Evolutionary conservation across 2,888 invertebrate genomes (phyloP), one percentile per base, ranked within the genome.

Genomic region (Chymomyza fuscimana): DNA sequence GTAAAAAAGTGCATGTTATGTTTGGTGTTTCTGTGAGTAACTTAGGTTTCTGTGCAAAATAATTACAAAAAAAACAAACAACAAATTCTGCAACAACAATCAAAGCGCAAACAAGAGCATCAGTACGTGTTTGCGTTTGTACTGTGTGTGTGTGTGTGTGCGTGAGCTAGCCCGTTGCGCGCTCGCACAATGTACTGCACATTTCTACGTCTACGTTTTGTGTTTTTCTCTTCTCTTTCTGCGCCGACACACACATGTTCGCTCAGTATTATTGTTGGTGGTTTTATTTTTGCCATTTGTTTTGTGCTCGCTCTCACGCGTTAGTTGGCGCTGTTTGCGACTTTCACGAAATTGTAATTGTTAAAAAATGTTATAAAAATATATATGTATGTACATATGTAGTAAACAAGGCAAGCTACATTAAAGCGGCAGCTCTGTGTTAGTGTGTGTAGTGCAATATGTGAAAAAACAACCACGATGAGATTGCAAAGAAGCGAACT

Each of bases 331-430:
- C 74, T 46, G 40, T 12, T 78, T 70, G 73, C 76, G 72, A 86
- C 86, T 88, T 85, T 85, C 82, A 73, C 83, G 73, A 82, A 80
- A 76, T 70, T 78, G 73, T 81, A 82, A 82, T 72, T 74, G 76
- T 69, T 70, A 68, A 70, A 79, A 64, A 69, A 62, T 74, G 40
- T 46, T 71, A 67, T 72, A 72, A 80, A 75, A 79, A 70, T 72
- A 69, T 65, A 50, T 58, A 29, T 40, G n/a, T 50, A 40, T 29
- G n/a, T 61, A 12, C 32, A 36, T 40, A 51, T 63, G 46, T 32
- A 32, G 7, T 32, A 32, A 32, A 32, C 32, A 32, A 32, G 32
- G 32, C 32, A 32, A 9, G 32, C 32, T 32, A 32, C 32, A 9
- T 32, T 7, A 32, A 32, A 32, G 32, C 32, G 32, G 32, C 9